phyloP scores from a whole-genome alignment of 1,140 invertebrate genomes.

The Drosophila santomea region DNA sequence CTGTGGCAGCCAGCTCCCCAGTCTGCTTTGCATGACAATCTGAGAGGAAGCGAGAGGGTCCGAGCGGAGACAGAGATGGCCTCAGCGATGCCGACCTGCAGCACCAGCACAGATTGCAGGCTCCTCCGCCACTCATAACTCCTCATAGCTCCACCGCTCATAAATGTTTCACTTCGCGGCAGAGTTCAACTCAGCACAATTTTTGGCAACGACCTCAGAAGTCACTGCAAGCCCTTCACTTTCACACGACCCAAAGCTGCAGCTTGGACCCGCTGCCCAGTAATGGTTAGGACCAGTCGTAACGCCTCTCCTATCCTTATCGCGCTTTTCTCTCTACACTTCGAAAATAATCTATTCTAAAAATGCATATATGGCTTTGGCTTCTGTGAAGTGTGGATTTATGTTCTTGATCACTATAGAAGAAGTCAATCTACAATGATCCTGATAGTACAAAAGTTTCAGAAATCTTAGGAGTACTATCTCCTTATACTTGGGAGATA shows the following conservation, averaged over 20 bases:
- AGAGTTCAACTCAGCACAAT: constrained; percentile 34
- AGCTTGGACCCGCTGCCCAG: constrained; percentile 7
- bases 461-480: too few species aligned
- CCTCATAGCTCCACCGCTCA: constrained; percentile 39
- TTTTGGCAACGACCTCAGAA: constrained; percentile 47
- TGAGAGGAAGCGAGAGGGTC: constrained; percentile 9
- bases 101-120: constrained; percentile 11
- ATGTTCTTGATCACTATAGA: too few species aligned
- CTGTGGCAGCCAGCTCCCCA: constrained; percentile 12
- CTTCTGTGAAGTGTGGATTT: too few species aligned
- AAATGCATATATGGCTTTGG: too few species aligned
- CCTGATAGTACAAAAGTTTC: too few species aligned
- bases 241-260: constrained; percentile 47
- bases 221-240: constrained; percentile 66
- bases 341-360: neutral
- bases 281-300: constrained; percentile 43
- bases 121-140: constrained; percentile 54
- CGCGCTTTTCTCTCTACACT: constrained; percentile 18
- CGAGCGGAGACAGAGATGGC: constrained; percentile 7
- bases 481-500: too few species aligned
- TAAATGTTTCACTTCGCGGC: constrained; percentile 35
- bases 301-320: constrained; percentile 12
- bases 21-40: constrained; percentile 66
- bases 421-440: too few species aligned
- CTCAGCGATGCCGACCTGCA: constrained; percentile 18